Evolutionary conservation across 2,113 vertebrate species (phyloP).

Genomic region (Gopherus flavomarginatus): DNA sequence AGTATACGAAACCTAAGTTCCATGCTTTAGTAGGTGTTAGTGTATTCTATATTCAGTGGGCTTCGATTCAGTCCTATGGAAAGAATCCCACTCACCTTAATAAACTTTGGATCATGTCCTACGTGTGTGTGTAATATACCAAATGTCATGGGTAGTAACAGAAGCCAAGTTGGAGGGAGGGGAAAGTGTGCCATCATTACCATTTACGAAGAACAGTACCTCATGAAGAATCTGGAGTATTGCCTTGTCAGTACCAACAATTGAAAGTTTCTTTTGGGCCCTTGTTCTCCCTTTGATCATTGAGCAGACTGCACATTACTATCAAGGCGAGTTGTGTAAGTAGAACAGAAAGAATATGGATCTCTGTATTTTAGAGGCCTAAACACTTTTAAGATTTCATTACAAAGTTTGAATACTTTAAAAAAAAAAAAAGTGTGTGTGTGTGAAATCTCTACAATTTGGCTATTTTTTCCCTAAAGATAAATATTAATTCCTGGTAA

Average conservation of each 20-base stretch:
- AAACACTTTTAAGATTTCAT: neutral
- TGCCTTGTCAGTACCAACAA: conserved; percentile 36
- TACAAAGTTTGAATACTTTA: neutral
- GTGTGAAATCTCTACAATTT: neutral
- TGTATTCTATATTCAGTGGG: neutral
- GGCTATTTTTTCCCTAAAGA: neutral
- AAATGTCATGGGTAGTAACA: neutral
- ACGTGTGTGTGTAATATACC: neutral
- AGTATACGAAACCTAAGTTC: neutral
- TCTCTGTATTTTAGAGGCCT: neutral
- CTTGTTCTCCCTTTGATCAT: rapidly evolving
- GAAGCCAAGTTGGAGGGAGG: neutral
- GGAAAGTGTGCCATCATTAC: neutral
- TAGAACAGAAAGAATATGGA: neutral
- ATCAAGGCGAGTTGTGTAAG: neutral
- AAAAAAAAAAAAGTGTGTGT: too few relatives aligned
- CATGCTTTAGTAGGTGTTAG: neutral
- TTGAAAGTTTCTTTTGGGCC: neutral
- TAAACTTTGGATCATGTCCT: neutral
- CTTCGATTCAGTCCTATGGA: neutral
- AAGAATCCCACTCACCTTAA: neutral
- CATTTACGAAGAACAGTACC: conserved; percentile 26
- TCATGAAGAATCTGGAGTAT: conserved; percentile 15
- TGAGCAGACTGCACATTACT: neutral
- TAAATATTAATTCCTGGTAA: conserved; percentile 7